Percentiles rank a stretch among this genome's conserved stretches.
Conservation (phyloP, 2,113 vertebrate genomes). For the Carollia perspicillata region DNA sequence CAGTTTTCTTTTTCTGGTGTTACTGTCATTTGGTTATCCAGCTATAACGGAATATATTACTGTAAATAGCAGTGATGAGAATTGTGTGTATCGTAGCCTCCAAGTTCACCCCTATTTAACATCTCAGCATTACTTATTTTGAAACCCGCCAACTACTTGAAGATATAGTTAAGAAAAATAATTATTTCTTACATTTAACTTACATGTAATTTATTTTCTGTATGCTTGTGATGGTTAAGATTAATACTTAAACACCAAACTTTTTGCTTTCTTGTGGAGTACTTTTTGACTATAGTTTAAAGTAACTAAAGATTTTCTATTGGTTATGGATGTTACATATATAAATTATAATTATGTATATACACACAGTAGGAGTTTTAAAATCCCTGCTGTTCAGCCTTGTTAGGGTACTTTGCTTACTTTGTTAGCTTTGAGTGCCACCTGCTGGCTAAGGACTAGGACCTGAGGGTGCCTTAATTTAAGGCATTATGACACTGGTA, state of each 20-base stretch:
- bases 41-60: not conserved
- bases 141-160: not conserved
- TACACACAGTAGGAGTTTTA: not conserved
- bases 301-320: not conserved
- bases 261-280: slow-evolving; percentile 9
- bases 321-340: not conserved
- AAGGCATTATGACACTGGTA: not conserved
- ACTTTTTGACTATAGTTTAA: not conserved
- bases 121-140: slow-evolving; percentile 9
- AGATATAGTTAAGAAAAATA: slow-evolving; percentile 3
- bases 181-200: not conserved
- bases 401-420: not conserved
- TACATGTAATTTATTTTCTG: not conserved
- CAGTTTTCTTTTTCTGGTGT: not conserved
- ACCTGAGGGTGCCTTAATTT: not conserved
- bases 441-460: slow-evolving; percentile 48
- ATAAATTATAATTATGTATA: not conserved
- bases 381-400: not conserved
- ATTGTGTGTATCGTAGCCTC: not conserved
- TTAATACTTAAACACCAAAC: not conserved
- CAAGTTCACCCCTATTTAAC: not conserved
- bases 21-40: slow-evolving; percentile 1
- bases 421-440: slow-evolving; percentile 66
- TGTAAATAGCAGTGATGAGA: not conserved
- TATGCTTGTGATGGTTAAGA: not conserved